Base-by-base conservation (phyloP, 2,113 vertebrate genomes). In the Romanogobio albipinnatus region DNA sequence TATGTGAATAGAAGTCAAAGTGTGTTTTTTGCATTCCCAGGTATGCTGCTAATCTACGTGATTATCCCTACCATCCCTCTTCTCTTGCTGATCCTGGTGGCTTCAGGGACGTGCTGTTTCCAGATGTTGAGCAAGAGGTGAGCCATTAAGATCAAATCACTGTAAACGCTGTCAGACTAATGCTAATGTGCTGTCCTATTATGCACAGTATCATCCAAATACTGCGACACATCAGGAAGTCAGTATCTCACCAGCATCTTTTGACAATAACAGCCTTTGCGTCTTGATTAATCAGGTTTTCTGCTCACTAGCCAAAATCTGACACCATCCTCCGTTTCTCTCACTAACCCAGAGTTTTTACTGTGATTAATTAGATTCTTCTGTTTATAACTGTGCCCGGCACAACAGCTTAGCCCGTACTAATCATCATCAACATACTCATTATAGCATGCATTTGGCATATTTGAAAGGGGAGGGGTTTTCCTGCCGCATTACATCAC, bases 41-140 rank as follows among this genome's bases (percentile, higher is more conserved):
- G 97, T 56, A 94, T 97, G 94, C 92, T 99, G 92, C 92, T 98
- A 92, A 95, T 99, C 87, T 99, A 99, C 71, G 95, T 99, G 2
- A 92, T 98, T 89, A 97, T 99, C 89, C 97, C 98, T 64, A 97
- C 98, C 36, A 98, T 99, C 91, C 98, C 98, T 1, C 92, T 99
- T 76, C 94, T 99, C 45, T 93, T 99, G 89, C 93, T 99, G 92
- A 98, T 99, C 93, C 88, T 99, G 88, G 97, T 98, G 93, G 98
- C 97, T 88, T 96, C 97, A 86, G 97, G 96, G 80, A 98, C 96
- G 5, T 98, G 97, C 91, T 99, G 97, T 90, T 96, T 97, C 90
- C 98, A 98, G 95, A 97, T 96, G 96, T 79, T 99, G 59, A 95
- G 96, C 91, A 95, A 95, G 92, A 98, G 96, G 97, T 98, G 92